These are phyloP conservation scores for Pterobdella sp. DNA, from an alignment of 2,888 invertebrate species.

Conservation along the genomic window DNA sequence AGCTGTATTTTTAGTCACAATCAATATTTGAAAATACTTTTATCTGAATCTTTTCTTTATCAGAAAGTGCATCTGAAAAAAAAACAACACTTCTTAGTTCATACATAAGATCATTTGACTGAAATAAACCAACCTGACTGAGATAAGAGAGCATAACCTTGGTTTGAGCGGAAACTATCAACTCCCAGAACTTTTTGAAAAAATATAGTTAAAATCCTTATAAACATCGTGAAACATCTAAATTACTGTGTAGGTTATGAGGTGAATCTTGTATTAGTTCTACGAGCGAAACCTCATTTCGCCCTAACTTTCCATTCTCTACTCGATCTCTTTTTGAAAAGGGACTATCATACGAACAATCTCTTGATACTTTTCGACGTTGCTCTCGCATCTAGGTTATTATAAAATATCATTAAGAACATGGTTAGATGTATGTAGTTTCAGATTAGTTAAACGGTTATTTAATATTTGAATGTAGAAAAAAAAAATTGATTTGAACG, in stretches of 20 bases:
- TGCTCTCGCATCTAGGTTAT: not conserved
- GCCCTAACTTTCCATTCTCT: conserved; percentile 5
- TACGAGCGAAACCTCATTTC: conserved; percentile 15
- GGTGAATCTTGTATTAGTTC: conserved; percentile 23
- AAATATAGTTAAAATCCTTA: no score
- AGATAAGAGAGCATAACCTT: not conserved
- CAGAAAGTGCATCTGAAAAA: not conserved
- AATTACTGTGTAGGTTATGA: conserved; percentile 18
- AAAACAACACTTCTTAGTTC: not conserved
- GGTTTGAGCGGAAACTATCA: not conserved
- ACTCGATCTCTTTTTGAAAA: conserved; percentile 14
- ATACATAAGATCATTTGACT: no score
- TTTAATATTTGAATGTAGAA: no score
- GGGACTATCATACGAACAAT: not conserved
- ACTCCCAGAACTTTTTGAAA: not conserved
- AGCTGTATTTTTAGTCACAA: no score
- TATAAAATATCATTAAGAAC: no score
- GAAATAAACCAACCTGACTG: not conserved
- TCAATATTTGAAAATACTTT: conserved; percentile 1
- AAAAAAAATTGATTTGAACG: no score
- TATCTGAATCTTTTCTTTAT: not conserved
- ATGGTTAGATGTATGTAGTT: no score
- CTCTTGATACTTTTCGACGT: not conserved
- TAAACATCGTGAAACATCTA: no score
- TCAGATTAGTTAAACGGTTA: no score